A percentile compares a stretch with the other conserved stretches of the same genome.
These are phyloP conservation scores for Pungitius pungitius DNA, from an alignment of 2,113 vertebrate genomes.

Conservation along the genomic window DNA sequence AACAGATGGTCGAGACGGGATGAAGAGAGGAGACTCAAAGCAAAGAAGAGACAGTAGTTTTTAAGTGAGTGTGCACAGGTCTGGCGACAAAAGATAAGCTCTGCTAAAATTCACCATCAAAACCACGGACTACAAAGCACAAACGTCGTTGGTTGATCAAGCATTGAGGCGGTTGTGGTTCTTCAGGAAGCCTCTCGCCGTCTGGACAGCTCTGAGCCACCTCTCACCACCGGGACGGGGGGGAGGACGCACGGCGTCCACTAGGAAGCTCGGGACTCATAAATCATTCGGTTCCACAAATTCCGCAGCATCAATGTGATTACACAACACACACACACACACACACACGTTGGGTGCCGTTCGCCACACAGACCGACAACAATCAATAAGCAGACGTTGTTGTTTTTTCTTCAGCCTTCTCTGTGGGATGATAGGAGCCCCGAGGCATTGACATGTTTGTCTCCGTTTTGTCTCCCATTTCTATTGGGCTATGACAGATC, in stretches of 20 bases:
- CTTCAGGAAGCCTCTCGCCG: no score
- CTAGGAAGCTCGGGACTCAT: constrained; percentile 42
- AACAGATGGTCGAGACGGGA: constrained; percentile 58
- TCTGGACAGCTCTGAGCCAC: no score
- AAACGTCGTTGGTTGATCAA: constrained; percentile 61
- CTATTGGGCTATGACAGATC: constrained; percentile 53
- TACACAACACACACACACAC: constrained; percentile 56
- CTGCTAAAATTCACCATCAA: constrained; percentile 65
- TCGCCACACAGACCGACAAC: constrained; percentile 60
- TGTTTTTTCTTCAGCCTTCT: constrained; percentile 46
- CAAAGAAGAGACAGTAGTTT: constrained; percentile 37
- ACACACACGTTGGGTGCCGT: constrained; percentile 48
- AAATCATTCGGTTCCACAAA: constrained; percentile 44
- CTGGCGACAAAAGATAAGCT: constrained; percentile 61
- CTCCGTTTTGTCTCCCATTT: constrained; percentile 56
- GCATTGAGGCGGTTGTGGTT: constrained; percentile 30
- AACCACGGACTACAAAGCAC: constrained; percentile 54
- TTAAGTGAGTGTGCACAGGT: constrained; percentile 27
- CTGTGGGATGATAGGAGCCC: constrained; percentile 58
- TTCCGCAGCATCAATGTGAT: constrained; percentile 59
- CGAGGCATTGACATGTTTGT: constrained; percentile 65
- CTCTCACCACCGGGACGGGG: no score
- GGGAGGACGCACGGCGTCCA: constrained; percentile 33
- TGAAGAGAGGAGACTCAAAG: constrained; percentile 47
- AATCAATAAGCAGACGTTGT: constrained; percentile 62